phyloP scores from a whole-genome alignment of 2,113 vertebrate genomes.

The Brevimyrus niger region DNA sequence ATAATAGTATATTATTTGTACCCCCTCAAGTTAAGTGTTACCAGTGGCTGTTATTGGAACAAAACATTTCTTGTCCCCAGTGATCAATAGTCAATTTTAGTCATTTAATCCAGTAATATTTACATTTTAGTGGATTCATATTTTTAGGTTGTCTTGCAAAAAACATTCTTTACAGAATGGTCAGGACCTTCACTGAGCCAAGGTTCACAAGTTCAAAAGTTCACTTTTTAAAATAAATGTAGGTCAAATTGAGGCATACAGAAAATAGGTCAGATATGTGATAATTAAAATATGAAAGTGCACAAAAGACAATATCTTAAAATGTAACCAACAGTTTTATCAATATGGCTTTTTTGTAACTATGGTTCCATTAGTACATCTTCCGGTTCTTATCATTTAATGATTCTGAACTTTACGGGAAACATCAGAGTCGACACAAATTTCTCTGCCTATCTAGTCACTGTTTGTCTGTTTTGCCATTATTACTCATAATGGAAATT shows the following conservation, averaged over 20 bases:
- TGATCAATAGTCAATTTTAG: not conserved
- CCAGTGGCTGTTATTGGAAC: not conserved
- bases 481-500: not conserved
- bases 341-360: not conserved
- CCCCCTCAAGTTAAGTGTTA: not conserved
- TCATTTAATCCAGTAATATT: not conserved
- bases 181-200: not conserved
- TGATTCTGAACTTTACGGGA: not conserved
- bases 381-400: not conserved
- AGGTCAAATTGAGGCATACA: not conserved
- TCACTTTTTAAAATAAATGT: not conserved
- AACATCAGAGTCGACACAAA: not conserved
- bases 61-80: not conserved
- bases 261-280: not conserved
- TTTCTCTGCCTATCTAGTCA: not conserved
- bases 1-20: not conserved
- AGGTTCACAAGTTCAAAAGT: not conserved
- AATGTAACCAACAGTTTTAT: not conserved
- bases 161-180: not conserved
- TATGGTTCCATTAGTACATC: not conserved
- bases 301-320: not conserved
- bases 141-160: not conserved
- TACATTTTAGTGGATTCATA: not conserved
- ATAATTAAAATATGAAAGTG: not conserved
- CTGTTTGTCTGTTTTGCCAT: constrained; percentile 3